Evolutionary conservation across 2,888 invertebrate species (phyloP), one percentile per base, ranked within the genome.

Genomic region (Drosophila siamana): DNA sequence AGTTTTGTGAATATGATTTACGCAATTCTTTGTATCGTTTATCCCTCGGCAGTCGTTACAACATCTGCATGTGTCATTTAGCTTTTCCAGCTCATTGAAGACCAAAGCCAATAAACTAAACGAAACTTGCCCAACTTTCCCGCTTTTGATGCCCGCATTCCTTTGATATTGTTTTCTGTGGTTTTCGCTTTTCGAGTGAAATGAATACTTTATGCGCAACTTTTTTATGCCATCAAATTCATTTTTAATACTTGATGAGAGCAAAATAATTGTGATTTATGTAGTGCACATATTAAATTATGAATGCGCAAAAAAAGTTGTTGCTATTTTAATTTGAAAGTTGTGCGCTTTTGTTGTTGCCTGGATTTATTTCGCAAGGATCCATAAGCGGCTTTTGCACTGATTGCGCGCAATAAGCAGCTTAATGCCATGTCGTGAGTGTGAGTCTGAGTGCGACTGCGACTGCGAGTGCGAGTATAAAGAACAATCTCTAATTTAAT

Each of bases 321-420:
- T 54, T 54, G 30, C 4, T 41, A 13, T 33, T 51, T 47, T 24
- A 24, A 41, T 51, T 65, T 33, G 0, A 30, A 70, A 57, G 43
- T 71, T 57, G 38, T 26, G 15, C 54, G 40, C 55, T 55, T 43
- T 26, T 28, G 54, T 65, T 51, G n/a, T 16, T 11, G 13, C 15
- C 15, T 24, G 59, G 30, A 46, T 43, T 65, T 54, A 50, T 43
- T 40, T 44, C 16, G 15, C 5, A 52, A 28, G 41, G 40, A 16
- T 7, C n/a, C 28, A 28, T 54, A 75, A 87, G 80, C 76, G 50
- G 79, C 69, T 81, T 70, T 60, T 24, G 40, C 48, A 51, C 65
- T 70, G 75, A 86, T 84, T 81, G 78, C 51, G n/a, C 54, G 52
- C 52, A 33, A 66, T 83, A 88, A 84, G 78, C 84, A 36, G 84